Evolutionary conservation across 2,888 invertebrate genomes (phyloP).

Genomic region (Salticus scenicus): DNA sequence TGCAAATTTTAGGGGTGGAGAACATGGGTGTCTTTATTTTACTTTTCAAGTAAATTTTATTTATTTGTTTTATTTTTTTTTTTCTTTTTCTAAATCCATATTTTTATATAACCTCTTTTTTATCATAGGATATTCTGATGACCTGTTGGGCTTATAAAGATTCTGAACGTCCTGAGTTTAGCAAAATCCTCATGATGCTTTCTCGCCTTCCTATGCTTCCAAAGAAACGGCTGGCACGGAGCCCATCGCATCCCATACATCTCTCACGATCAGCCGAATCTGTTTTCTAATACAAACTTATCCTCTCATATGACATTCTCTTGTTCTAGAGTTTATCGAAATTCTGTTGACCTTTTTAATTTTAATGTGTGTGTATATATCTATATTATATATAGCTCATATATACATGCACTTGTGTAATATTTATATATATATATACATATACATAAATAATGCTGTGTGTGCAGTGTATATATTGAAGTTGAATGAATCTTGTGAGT

Average conservation of each 20-base stretch:
- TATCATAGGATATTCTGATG: conserved; percentile 92
- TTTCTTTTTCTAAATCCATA: too few species aligned
- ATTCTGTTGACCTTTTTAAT: background rate
- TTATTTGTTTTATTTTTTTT: too few species aligned
- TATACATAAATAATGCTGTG: background rate
- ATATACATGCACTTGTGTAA: background rate
- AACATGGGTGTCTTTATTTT: too few species aligned
- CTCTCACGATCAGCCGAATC: conserved; percentile 97
- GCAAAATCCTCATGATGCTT: conserved; percentile 85
- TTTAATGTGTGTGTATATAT: background rate
- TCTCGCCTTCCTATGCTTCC: conserved; percentile 96
- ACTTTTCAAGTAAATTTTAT: too few species aligned
- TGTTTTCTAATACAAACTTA: conserved; percentile 81
- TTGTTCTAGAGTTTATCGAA: background rate
- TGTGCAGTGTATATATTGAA: conserved; percentile 48
- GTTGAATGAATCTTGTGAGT: conserved; percentile 25
- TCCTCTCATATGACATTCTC: conserved; percentile 9
- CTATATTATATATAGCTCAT: background rate
- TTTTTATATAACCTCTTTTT: too few species aligned
- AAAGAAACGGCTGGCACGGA: conserved; percentile 94
- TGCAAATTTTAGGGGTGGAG: too few species aligned
- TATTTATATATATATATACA: background rate
- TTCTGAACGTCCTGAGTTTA: conserved; percentile 92
- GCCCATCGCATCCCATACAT: conserved; percentile 98
- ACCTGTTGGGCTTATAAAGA: conserved; percentile 94